A percentile compares a stretch with the other conserved stretches of the same genome.
These are phyloP conservation scores for Pterocles gutturalis DNA, from an alignment of 2,113 vertebrate species.

Conservation along the genomic window DNA sequence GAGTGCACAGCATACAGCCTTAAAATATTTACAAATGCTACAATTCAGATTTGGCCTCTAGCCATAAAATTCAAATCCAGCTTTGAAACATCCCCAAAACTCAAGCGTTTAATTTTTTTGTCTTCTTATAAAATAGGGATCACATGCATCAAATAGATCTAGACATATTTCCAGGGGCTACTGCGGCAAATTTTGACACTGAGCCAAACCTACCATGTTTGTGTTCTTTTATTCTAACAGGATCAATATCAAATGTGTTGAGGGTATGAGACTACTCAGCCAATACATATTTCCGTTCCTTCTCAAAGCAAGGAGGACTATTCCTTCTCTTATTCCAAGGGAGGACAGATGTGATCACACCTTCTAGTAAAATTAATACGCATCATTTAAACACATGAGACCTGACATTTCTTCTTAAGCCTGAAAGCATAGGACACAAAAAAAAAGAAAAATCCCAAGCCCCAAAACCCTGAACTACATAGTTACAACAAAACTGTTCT, in stretches of 20 bases:
- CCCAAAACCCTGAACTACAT: not conserved
- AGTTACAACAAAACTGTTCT: not conserved
- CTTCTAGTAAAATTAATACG: constrained; percentile 7
- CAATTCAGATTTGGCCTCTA: not conserved
- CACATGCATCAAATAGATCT: not conserved
- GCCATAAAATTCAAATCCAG: constrained; percentile 22
- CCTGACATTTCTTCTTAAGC: not conserved
- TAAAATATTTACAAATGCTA: not conserved
- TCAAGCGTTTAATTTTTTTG: not conserved
- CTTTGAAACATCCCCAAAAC: not conserved
- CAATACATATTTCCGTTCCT: not conserved
- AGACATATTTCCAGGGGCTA: not conserved
- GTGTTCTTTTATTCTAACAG: not conserved
- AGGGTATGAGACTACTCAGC: not conserved
- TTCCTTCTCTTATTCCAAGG: not conserved
- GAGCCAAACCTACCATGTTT: not conserved
- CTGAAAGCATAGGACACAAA: not conserved
- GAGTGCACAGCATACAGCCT: not conserved
- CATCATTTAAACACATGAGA: not conserved
- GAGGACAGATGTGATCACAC: not conserved
- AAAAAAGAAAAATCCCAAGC: not conserved
- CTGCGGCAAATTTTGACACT: not conserved
- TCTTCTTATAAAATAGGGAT: not conserved
- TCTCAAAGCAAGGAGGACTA: not conserved
- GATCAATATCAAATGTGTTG: not conserved